These are phyloP conservation scores for Pituophis catenifer DNA, from an alignment of 2,113 vertebrate genomes.

Conservation along the genomic window DNA sequence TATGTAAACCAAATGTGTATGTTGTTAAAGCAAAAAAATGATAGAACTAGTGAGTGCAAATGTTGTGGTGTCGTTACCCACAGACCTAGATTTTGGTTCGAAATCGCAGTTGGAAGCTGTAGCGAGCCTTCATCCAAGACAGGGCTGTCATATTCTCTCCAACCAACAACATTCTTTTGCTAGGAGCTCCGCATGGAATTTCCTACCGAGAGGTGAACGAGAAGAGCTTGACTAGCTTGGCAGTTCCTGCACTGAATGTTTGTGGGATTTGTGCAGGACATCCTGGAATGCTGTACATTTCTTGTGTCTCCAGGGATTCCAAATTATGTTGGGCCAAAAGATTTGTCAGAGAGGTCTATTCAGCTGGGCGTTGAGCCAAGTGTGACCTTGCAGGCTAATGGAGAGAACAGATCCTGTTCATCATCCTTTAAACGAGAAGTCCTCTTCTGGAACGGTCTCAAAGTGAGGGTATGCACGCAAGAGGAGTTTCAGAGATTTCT, in stretches of 20 bases:
- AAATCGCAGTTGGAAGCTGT: not conserved
- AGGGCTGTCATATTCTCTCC: not conserved
- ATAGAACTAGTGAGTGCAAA: not conserved
- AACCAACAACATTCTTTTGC: not conserved
- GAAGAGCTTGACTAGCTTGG: not conserved
- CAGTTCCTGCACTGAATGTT: not conserved
- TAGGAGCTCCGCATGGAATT: not conserved
- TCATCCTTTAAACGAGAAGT: slow-evolving; percentile 8
- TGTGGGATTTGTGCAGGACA: slow-evolving; percentile 17
- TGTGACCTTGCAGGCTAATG: not conserved
- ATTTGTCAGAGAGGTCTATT: not conserved
- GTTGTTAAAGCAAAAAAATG: not conserved
- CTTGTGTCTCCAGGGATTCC: not conserved
- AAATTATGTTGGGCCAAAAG: not conserved
- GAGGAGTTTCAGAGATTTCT: not conserved
- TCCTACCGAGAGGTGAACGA: not conserved
- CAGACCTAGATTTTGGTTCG: no score
- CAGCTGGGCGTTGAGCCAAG: not conserved
- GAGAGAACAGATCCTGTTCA: slow-evolving; percentile 34
- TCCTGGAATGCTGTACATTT: slow-evolving; percentile 22
- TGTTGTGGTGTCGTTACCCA: not conserved
- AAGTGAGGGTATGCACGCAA: not conserved
- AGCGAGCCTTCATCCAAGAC: not conserved
- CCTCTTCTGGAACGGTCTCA: slow-evolving; percentile 12
- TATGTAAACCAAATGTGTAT: not conserved